Evolutionary conservation across 2,113 vertebrate genomes (phyloP), one percentile per base, ranked within the genome.

Genomic region (Polypterus bichir): DNA sequence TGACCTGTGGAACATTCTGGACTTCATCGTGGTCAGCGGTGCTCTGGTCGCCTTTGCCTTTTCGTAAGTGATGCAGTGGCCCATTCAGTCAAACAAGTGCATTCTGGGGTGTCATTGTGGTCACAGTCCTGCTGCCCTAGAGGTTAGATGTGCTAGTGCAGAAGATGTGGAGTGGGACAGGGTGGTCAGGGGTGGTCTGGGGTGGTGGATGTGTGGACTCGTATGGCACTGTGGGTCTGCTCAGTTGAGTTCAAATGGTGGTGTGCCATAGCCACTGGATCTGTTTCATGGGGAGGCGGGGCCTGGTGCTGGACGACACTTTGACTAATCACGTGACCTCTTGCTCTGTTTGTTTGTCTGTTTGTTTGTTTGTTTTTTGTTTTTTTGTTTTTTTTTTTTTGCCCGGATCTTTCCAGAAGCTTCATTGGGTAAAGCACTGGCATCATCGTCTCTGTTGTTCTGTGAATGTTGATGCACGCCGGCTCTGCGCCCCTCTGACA

Each of bases 1-100:
- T 9, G 88, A 90, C 67, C 80, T 89, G 62, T 90, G 95, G 95
- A 98, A 98, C 69, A 95, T 98, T 71, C 77, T 98, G 79, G 94
- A 98, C 78, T 98, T 98, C 81, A 93, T 98, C 73, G 95, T 98
- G 79, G 95, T 98, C 90, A 98, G 93, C 83, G 95, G 95, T 66
- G 95, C 95, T 63, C 80, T 98, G 79, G 93, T 98, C 83, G 95
- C 95, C 0, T 98, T 98, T 75, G 92, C 95, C 60, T 97, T 97
- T 87, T 90, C 95, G 95, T 98, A 91, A 98, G 95, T 95, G 79
- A 61, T 27, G 27, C 27, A 27, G 27, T 27, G 27, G 27, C 27
- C 27, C 27, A 27, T 27, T 27, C 27, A 27, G 27, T 27, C 27
- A 1, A 1, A 27, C 27, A 27, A 27, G 27, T 27, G 27, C 27